phyloP scores from a whole-genome alignment of 2,113 vertebrate genomes.

The Bolborhynchus lineola region DNA sequence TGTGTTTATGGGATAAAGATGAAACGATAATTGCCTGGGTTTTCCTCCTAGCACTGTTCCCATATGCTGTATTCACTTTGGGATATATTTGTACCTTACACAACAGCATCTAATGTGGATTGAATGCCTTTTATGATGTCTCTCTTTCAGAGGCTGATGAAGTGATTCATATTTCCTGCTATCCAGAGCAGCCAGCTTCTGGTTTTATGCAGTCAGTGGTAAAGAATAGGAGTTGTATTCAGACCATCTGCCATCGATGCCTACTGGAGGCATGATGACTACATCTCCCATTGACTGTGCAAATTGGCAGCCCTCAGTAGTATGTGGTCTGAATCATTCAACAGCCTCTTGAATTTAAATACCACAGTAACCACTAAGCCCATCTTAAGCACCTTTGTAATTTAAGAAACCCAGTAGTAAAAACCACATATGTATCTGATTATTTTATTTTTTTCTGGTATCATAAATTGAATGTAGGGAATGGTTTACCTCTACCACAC shows the following conservation, averaged over 20 bases:
- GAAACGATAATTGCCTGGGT: neutral
- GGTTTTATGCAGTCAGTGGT: slow-evolving; percentile 21
- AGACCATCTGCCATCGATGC: slow-evolving; percentile 41
- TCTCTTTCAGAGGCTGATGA: slow-evolving; percentile 29
- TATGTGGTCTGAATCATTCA: slow-evolving; percentile 45
- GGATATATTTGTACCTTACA: slow-evolving; percentile 25
- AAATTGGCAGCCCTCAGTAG: slow-evolving; percentile 4
- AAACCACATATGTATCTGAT: neutral
- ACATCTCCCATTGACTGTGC: slow-evolving; percentile 19
- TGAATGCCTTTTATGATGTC: slow-evolving; percentile 30
- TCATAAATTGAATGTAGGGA: neutral
- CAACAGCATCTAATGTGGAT: slow-evolving; percentile 15
- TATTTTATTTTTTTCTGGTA: neutral
- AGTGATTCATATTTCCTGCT: slow-evolving; percentile 54
- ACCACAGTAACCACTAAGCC: neutral
- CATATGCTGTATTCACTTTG: neutral
- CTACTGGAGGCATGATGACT: slow-evolving; percentile 21
- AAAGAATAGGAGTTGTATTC: slow-evolving; percentile 31
- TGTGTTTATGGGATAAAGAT: neutral
- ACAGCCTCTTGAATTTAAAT: slow-evolving; percentile 17
- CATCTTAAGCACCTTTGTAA: neutral
- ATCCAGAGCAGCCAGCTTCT: slow-evolving; percentile 29
- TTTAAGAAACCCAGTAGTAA: neutral
- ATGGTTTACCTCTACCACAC: neutral
- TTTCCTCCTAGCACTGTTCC: neutral